Evolutionary conservation across 2,797 vertebrate genomes (phyloP), one percentile per base, ranked within the genome.

Genomic region (Columba guinea): DNA sequence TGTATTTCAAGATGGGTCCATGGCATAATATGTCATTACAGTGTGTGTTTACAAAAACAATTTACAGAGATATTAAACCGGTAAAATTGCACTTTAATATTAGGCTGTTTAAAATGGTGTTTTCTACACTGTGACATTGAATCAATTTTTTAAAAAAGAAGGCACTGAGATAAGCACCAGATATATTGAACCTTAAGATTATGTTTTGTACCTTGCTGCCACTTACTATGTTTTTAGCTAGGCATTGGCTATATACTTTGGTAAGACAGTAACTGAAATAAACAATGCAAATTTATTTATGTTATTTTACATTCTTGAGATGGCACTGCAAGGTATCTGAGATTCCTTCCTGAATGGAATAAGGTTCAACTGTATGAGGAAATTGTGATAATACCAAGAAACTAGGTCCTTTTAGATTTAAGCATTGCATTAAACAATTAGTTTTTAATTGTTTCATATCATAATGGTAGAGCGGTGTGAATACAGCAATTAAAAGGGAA

Each of bases 221-320:
- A n/a, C 14, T 83, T 69, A 19, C 9, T 64, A 2, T 82, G 15
- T 22, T 92, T 59, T 92, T 81, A 87, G 75, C 86, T 90, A 78
- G 30, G 1, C 17, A 35, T 82, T 71, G 67, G 19, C 18, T 58
- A 5, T 49, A 13, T 48, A 26, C 16, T 62, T 65, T 88, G 22
- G 10, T 67, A 80, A 76, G 49, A 48, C 6, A 75, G 11, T 73
- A 86, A 81, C 70, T 90, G 41, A 92, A 91, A 55, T 67, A 90
- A 81, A 56, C 24, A 70, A 58, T 30, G 18, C 44, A 49, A 14
- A 65, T 5, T 87, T 80, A 71, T 28, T 78, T 75, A 9, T 94
- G 39, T n/a, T 92, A 28, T 14, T 91, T 82, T 63, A 14, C 24
- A 35, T 96, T 59, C 58, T 95, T 94, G 37, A 86, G 69, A 92